Base-by-base conservation (phyloP, 92 coral and sea anemone genomes). In the Pocillopora meandrina region DNA sequence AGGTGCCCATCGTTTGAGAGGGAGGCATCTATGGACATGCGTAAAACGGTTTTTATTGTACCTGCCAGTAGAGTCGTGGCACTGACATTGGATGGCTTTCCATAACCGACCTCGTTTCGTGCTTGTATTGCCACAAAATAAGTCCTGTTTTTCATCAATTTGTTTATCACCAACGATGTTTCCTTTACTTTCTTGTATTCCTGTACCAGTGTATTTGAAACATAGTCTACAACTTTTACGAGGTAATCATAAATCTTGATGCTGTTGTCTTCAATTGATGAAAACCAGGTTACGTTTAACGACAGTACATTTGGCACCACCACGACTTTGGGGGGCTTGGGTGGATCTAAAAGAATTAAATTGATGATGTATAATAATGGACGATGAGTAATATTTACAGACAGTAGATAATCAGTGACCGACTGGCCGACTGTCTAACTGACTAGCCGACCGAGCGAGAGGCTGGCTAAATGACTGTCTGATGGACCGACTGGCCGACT, bases 21-120 rank as follows among this genome's bases (percentile, higher is more conserved):
- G 8, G 52, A 42, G 52, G 52, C 52, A 42, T 7, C 52, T 42
- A 7, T 42, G 4, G 52, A 42, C 52, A 42, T 42, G 52, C 52
- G 52, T 7, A 42, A 42, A 0, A 42, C 8, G 52, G 52, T 42
- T 42, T 42, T 42, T 42, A 7, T 42, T 70, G 47, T 78, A 79
- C 83, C 83, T 79, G 63, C 52, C 17, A 26, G 19, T 21, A 65
- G 73, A 79, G 83, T 79, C 66, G 72, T 47, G 11, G 74, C 83
- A 21, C 73, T 79, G 31, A 79, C 26, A 26, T 65, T 79, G 17
- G 83, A 52, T 0, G 52, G 26, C 55, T n/a, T 62, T 23, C 83
- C 83, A 20, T 47, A 79, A 66, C 83, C 83, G 34, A 79, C 74
- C 71, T 79, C 83, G 67, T 79, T 79, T 79, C 83, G 52, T 20